phyloP scores from a whole-genome alignment of 2,888 invertebrate species.

The Amiota communis region DNA sequence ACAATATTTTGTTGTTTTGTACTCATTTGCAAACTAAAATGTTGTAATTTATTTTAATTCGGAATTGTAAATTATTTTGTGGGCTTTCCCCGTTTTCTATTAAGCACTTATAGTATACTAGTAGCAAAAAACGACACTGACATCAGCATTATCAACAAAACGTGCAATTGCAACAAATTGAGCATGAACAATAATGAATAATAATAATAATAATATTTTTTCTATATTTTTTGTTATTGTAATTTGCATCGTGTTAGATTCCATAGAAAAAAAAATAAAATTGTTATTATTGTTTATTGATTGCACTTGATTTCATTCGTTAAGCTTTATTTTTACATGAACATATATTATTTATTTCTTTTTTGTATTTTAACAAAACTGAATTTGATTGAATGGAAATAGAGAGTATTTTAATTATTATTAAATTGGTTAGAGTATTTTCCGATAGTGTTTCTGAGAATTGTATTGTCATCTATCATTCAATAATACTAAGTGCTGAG shows the following conservation, averaged over 20 bases:
- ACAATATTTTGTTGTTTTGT: not conserved
- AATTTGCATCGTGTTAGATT: not conserved
- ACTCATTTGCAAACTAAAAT: too few relatives aligned
- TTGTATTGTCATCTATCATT: too few relatives aligned
- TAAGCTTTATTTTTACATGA: not conserved
- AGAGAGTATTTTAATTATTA: not conserved
- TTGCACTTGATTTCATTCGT: constrained; percentile 16
- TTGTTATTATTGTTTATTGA: constrained; percentile 7
- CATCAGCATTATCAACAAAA: not conserved
- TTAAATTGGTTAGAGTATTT: not conserved
- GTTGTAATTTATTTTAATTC: too few relatives aligned
- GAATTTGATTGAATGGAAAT: not conserved
- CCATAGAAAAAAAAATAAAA: constrained; percentile 3
- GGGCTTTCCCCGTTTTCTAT: constrained; percentile 26
- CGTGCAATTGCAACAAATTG: constrained; percentile 14
- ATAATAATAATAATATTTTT: constrained; percentile 12
- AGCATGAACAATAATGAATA: constrained; percentile 7
- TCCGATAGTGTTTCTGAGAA: too few relatives aligned
- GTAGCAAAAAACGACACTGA: not conserved
- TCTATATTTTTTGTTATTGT: constrained; percentile 14
- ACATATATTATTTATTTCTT: constrained; percentile 6
- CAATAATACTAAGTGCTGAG: too few relatives aligned
- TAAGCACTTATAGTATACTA: not conserved
- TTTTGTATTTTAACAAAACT: not conserved
- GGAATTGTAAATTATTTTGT: constrained; percentile 4